These are phyloP conservation scores for Pipistrellus kuhlii DNA, from an alignment of 2,797 vertebrate species.

Conservation along the genomic window DNA sequence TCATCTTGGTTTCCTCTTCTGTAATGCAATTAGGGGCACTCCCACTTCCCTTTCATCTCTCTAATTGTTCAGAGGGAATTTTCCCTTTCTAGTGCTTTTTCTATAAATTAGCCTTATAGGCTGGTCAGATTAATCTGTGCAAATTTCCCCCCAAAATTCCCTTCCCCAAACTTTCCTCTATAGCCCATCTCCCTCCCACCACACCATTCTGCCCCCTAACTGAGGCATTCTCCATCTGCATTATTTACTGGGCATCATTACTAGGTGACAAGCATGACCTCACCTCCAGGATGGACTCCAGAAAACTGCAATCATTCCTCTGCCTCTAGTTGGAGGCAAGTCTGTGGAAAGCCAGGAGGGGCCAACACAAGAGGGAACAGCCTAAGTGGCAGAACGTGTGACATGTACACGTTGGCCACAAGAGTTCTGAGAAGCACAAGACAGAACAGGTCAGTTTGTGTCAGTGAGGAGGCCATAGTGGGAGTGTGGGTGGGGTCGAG, in stretches of 20 bases:
- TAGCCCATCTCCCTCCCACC: background rate
- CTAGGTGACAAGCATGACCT: background rate
- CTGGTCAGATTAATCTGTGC: slow-evolving; percentile 54
- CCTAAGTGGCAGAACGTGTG: background rate
- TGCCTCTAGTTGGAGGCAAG: background rate
- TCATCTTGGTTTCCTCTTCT: slow-evolving; percentile 25
- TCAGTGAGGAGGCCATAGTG: fast-evolving
- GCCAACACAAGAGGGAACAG: background rate
- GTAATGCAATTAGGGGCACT: background rate
- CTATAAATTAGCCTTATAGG: slow-evolving; percentile 56
- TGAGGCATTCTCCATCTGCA: too few relatives aligned
- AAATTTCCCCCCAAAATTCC: slow-evolving; percentile 74
- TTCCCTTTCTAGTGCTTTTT: slow-evolving; percentile 16
- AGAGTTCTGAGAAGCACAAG: background rate
- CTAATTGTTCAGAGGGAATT: slow-evolving; percentile 26
- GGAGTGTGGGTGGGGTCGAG: background rate
- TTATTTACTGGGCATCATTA: background rate
- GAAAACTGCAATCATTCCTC: background rate
- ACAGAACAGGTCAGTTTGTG: background rate
- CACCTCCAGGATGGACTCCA: background rate
- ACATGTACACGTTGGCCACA: fast-evolving
- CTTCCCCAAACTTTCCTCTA: background rate
- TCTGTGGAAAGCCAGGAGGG: background rate
- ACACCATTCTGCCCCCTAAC: too few relatives aligned
- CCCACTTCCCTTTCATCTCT: slow-evolving; percentile 57